Evolutionary conservation across 2,113 vertebrate species (phyloP), one percentile per base, ranked within the genome.

Genomic region (Ctenomys sociabilis): DNA sequence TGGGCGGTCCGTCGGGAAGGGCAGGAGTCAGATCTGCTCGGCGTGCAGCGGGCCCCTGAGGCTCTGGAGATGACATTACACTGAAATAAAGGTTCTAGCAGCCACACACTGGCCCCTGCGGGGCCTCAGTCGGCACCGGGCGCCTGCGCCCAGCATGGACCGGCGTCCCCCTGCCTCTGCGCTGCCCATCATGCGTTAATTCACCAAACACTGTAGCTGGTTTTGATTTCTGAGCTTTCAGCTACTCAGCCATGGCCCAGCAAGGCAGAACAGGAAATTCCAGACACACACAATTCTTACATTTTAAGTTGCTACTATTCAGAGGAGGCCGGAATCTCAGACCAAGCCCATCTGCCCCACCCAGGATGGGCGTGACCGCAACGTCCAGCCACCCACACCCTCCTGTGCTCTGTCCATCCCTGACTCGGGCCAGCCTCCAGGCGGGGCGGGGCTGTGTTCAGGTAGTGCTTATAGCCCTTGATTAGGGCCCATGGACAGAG

Each of bases 1-100:
- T 12, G 1, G 32, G 10, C 1, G 2, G 3, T 45, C 21, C 3
- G 5, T 11, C 49, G 9, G 40, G 61, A 16, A 73, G 21, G 43
- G 24, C 17, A 10, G 77, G 37, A 75, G 45, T 9, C 32, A 57
- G 77, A 57, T 32, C 8, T 66, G 13, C 64, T n/a, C 59, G 12
- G 35, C 9, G 0, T 17, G 0, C 28, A 2, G 5, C 0, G 26
- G 13, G 19, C 3, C 0, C 3, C 0, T n/a, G 52, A 19, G 49
- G 45, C 37, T 45, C 81, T 16, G 8, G 80, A n/a, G 45, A 59
- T 54, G 1, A 2, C 2, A 1, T 8, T 35, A 24, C 5, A 1
- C 21, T 22, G 66, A 22, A 43, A 5, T 7, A n/a, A 35, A 12
- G n/a, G 13, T 37, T n/a, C 63, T 85, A 54, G 82, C 73, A 85